These are phyloP conservation scores for Onychostoma macrolepis DNA, from an alignment of 2,113 vertebrate species.

Conservation along the genomic window DNA sequence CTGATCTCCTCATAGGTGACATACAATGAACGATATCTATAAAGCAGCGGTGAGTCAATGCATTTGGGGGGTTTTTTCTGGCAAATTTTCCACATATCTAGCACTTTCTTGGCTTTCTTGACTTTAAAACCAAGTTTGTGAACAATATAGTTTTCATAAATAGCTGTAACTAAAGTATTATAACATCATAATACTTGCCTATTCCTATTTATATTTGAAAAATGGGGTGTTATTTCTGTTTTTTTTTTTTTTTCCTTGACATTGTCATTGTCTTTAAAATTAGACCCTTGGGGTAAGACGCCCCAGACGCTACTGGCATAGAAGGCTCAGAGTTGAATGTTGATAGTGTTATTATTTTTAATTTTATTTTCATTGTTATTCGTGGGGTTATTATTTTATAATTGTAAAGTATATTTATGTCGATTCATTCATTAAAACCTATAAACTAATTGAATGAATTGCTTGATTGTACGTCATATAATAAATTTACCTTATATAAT, in stretches of 20 bases:
- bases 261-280: not conserved
- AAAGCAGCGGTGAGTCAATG: constrained; percentile 55
- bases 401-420: not conserved
- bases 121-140: not conserved
- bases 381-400: not conserved
- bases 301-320: too few species aligned
- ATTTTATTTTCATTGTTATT: not conserved
- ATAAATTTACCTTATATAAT: not conserved
- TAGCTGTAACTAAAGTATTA: not conserved
- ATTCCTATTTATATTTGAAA: not conserved
- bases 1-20: not conserved
- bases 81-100: not conserved
- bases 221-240: not conserved
- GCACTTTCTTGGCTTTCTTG: not conserved
- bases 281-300: not conserved
- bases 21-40: constrained; percentile 56
- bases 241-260: not conserved
- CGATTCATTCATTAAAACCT: too few species aligned
- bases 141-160: not conserved
- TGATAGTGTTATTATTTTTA: not conserved
- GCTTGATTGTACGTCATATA: not conserved
- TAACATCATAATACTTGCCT: not conserved
- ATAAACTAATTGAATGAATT: not conserved
- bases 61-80: too few species aligned
- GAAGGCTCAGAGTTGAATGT: not conserved